Percentiles rank a stretch among this genome's conserved stretches.
Conservation (phyloP, 2,888 invertebrate species). For the Drosophila ustulata region DNA sequence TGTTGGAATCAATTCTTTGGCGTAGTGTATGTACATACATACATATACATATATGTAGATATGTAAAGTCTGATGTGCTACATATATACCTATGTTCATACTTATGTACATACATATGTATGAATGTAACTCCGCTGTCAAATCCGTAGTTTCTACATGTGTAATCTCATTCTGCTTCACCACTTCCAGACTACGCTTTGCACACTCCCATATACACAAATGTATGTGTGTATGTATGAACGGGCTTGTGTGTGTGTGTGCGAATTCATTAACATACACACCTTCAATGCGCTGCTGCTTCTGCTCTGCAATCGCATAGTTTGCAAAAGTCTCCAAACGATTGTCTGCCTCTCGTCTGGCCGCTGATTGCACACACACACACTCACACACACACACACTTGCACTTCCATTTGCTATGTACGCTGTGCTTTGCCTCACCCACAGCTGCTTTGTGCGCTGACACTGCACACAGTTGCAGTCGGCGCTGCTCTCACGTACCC, state of each 20-base stretch:
- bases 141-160: conserved; percentile 11
- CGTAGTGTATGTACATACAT: conserved; percentile 2
- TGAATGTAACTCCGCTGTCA: background rate
- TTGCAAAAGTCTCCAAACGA: conserved; percentile 45
- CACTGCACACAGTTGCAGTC: conserved; percentile 46
- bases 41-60: conserved; percentile 10
- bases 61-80: too few relatives aligned
- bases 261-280: conserved; percentile 28
- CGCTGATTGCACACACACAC: conserved; percentile 14
- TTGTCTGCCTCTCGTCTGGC: conserved; percentile 65
- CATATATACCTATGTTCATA: too few relatives aligned
- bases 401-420: background rate
- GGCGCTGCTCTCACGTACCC: background rate
- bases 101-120: conserved; percentile 4
- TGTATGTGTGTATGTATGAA: background rate
- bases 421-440: conserved; percentile 30
- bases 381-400: conserved; percentile 1
- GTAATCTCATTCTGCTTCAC: background rate
- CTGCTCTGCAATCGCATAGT: background rate
- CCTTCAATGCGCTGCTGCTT: conserved; percentile 12
- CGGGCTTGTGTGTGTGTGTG: conserved; percentile 4
- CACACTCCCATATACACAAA: background rate
- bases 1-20: too few relatives aligned
- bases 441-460: conserved; percentile 32
- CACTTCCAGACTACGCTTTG: conserved; percentile 6